phyloP scores from a whole-genome alignment of 2,888 invertebrate genomes.

The Chrysodeixis includens region DNA sequence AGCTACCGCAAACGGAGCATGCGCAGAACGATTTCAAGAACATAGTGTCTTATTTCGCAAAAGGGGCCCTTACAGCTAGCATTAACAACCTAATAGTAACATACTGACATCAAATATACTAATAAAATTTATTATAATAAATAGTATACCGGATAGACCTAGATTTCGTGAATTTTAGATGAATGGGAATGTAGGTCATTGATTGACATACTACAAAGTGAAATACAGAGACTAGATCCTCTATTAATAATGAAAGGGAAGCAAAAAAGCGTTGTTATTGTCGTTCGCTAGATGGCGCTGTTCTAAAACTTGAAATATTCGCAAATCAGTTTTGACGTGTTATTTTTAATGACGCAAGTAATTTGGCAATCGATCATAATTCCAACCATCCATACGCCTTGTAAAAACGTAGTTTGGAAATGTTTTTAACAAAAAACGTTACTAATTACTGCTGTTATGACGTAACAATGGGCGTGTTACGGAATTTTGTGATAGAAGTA shows the following conservation, averaged over 20 bases:
- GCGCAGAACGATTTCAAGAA: neutral
- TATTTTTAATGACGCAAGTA: constrained; percentile 26
- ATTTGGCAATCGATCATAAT: constrained; percentile 22
- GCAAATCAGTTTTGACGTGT: constrained; percentile 17
- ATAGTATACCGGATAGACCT: neutral
- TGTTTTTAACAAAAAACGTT: constrained; percentile 3
- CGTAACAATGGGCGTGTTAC: neutral
- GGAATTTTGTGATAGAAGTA: neutral
- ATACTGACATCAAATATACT: no score
- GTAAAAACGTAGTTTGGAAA: constrained; percentile 5
- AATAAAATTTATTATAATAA: no score
- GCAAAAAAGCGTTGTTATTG: neutral
- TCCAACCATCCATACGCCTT: constrained; percentile 8
- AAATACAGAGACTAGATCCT: neutral
- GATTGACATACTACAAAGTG: neutral
- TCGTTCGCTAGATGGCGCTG: neutral
- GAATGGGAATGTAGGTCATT: neutral
- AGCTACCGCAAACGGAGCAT: neutral
- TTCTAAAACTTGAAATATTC: neutral
- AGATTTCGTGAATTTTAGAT: no score
- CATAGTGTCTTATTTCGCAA: no score
- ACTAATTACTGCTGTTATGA: neutral
- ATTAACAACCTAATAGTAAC: no score
- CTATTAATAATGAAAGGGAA: no score
- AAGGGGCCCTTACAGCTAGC: no score